Evolutionary conservation across 2,113 vertebrate genomes (phyloP), one percentile per base, ranked within the genome.

Genomic region (Nymphicus hollandicus): DNA sequence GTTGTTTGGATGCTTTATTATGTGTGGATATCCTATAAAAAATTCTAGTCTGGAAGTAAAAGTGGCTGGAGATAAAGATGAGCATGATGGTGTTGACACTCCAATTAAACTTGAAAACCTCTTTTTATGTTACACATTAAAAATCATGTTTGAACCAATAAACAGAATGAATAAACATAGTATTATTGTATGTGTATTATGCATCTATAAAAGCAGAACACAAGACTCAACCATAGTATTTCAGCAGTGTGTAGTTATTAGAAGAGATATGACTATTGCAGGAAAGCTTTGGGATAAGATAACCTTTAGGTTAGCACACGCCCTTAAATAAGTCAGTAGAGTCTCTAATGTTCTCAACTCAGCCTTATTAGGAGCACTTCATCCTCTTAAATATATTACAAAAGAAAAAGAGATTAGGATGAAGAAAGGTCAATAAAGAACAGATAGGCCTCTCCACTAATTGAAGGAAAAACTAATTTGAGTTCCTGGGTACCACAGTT

Each of bases 1-100:
- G 95, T 97, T 97, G 97, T 97, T 96, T 91, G n/a, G 95, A 94
- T 97, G 96, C 33, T 98, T 98, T 98, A 98, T 97, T 96, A 88
- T 69, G 61, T 95, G 95, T 89, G 82, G 80, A 80, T 96, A 68
- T 79, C 72, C 79, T 94, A 55, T 97, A 96, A 98, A 97, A 76
- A 94, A 78, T 29, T 46, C 73, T 87, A 81, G 55, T 84, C 49
- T 58, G 86, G 61, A 96, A 91, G 79, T 69, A 94, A 95, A 95
- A 77, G 47, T 2, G 17, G 77, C 47, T 95, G 94, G 81, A 96
- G 95, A 96, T 70, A 93, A 96, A 91, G 94, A 93, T 92, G 71
- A 64, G 24, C 47, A 28, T 87, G 90, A 94, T 95, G 94, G 69
- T 43, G 61, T 64, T 80, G 93, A 92, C 49, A 80, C 78, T 64